These are phyloP conservation scores for Plectrocnemia conspersa DNA, from an alignment of 1,140 invertebrate genomes.

Conservation along the genomic window DNA sequence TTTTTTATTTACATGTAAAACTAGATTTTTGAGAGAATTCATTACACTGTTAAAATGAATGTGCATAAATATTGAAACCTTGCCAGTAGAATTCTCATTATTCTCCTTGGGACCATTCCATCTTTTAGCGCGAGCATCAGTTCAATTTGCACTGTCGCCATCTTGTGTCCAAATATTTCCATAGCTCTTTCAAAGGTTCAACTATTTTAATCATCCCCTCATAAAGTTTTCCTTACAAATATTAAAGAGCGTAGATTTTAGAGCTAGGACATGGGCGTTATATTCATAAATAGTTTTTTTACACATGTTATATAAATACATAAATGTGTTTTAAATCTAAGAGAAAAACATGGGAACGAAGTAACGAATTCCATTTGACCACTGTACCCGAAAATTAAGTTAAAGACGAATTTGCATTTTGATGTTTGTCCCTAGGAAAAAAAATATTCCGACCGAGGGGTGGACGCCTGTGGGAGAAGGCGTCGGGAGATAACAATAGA, in stretches of 20 bases:
- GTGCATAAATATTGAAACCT: no score
- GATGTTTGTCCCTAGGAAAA: slow-evolving; percentile 1
- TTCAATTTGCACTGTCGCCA: neutral
- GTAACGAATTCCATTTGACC: neutral
- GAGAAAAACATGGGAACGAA: neutral
- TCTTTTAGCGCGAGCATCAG: neutral
- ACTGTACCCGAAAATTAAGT: neutral
- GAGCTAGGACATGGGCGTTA: neutral
- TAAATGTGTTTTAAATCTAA: neutral
- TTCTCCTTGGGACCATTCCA: no score
- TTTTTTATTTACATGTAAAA: no score
- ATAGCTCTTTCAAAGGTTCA: neutral
- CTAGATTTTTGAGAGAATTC: no score
- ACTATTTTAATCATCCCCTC: neutral
- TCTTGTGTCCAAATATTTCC: slow-evolving; percentile 8
- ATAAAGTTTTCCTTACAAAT: neutral
- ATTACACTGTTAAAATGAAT: no score
- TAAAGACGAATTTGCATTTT: slow-evolving; percentile 15
- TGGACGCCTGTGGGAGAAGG: slow-evolving; percentile 7
- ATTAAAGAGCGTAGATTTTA: neutral
- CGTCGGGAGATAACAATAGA: slow-evolving; percentile 14
- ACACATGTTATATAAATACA: neutral
- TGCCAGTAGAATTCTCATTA: no score
- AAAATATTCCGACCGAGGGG: neutral
- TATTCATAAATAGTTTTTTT: neutral